Evolutionary conservation across 2,113 vertebrate species (phyloP).

Genomic region (Onychorhynchus coronatus): DNA sequence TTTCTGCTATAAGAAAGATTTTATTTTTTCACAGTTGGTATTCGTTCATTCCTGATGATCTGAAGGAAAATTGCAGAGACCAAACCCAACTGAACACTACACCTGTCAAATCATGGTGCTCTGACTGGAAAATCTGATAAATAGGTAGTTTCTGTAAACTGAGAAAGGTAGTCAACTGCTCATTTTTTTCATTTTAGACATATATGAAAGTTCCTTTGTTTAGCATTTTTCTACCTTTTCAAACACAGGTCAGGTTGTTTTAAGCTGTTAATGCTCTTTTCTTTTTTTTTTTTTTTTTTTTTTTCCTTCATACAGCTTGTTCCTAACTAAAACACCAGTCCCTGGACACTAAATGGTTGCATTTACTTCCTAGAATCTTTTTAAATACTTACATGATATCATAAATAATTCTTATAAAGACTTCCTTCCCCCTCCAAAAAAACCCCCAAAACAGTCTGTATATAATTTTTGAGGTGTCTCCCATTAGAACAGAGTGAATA

Average conservation of each 20-base stretch:
- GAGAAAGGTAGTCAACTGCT: background rate
- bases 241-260: background rate
- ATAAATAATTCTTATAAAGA: background rate
- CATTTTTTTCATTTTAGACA: background rate
- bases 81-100: background rate
- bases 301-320: background rate
- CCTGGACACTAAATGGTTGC: accelerated
- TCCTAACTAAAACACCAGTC: background rate
- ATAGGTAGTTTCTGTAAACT: background rate
- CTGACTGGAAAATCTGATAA: background rate
- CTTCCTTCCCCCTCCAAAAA: accelerated
- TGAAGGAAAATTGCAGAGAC: background rate
- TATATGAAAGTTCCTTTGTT: background rate
- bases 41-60: background rate
- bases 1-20: background rate
- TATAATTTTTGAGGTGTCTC: background rate
- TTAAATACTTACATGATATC: background rate
- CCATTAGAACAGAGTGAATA: background rate
- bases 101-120: background rate
- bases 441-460: background rate
- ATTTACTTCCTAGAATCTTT: background rate
- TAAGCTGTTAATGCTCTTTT: background rate
- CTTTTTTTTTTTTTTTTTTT: background rate
- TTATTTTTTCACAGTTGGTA: background rate
- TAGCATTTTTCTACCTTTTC: background rate